phyloP scores from a whole-genome alignment of 2,797 vertebrate genomes.

The Neosilurus hyrtlii region DNA sequence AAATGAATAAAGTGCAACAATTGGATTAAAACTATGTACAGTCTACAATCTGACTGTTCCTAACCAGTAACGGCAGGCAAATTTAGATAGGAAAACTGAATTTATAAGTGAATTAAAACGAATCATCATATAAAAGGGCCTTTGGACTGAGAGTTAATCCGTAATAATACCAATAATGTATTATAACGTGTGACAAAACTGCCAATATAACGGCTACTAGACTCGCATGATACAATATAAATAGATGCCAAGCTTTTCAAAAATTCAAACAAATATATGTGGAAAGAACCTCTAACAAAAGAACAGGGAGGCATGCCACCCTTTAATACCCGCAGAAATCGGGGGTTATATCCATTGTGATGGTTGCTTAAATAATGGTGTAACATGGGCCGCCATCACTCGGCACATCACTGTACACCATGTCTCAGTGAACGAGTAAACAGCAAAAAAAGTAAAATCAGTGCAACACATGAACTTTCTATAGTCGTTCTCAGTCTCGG shows the following conservation, averaged over 20 bases:
- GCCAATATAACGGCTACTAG: not conserved
- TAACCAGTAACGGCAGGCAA: slow-evolving; percentile 42
- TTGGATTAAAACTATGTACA: slow-evolving; percentile 85
- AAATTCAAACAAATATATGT: slow-evolving; percentile 15
- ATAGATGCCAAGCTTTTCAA: slow-evolving; percentile 43
- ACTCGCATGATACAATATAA: slow-evolving; percentile 29
- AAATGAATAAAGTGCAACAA: slow-evolving; percentile 93
- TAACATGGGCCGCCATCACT: slow-evolving; percentile 66
- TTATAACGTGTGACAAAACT: not conserved
- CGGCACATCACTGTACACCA: slow-evolving; percentile 87
- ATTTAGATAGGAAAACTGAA: not conserved
- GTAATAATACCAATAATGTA: slow-evolving; percentile 6
- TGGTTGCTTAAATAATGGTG: slow-evolving; percentile 46
- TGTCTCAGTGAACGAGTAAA: slow-evolving; percentile 79
- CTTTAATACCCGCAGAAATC: slow-evolving; percentile 14
- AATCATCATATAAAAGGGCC: not conserved
- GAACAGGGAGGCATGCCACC: slow-evolving; percentile 29
- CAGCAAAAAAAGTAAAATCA: slow-evolving; percentile 82
- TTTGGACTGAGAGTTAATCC: not conserved
- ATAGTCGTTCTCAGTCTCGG: slow-evolving; percentile 68
- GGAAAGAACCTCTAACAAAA: slow-evolving; percentile 14
- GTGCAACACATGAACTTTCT: slow-evolving; percentile 95
- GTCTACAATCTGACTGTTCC: slow-evolving; percentile 62
- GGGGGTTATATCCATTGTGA: slow-evolving; percentile 16
- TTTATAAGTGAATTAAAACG: slow-evolving; percentile 94